Base-by-base conservation (phyloP, 2,888 invertebrate genomes). In the Philhelius pedissequus region DNA sequence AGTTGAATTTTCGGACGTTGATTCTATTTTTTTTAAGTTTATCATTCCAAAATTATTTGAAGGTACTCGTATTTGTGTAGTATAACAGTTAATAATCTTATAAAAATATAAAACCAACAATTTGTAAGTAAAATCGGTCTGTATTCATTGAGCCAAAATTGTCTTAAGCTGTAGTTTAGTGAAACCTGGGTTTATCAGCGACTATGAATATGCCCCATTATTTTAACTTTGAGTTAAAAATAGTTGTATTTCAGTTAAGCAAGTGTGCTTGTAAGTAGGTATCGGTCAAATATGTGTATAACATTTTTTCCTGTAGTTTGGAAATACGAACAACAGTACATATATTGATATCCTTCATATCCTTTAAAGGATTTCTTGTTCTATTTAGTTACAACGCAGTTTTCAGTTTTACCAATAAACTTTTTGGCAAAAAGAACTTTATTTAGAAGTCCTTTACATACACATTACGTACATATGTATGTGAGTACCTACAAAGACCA, bases 361-460 rank as follows among this genome's bases (percentile, higher is more conserved):
- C 60, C 62, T 69, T 69, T 54, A 82, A 82, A 73, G 71, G 73
- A 82, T 78, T 62, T 69, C 35, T n/a, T n/a, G n/a, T 50, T 71
- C 38, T 62, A 56, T 78, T 83, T 74, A 78, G 78, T 83, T 83
- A 83, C 69, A 78, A 83, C 82, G 74, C 78, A 83, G 74, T 78
- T 78, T 69, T 73, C 62, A 69, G 48, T 74, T 77, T 69, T 69
- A 56, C 52, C 52, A 27, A 30, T 68, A 77, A 77, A 82, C 60
- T 81, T 77, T 81, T 71, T 56, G 30, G 27, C 32, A 32, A 30
- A 70, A 58, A 40, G 68, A 77, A 62, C 71, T 71, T 68, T 77
- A 48, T 76, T 58, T 25, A 38, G 22, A 77, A 56, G 40, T 68
- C 52, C 56, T 35, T 60, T 22, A 32, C 30, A 48, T n/a, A n/a